Evolutionary conservation across 2,113 vertebrate genomes (phyloP).

Genomic region (Peromyscus leucopus): DNA sequence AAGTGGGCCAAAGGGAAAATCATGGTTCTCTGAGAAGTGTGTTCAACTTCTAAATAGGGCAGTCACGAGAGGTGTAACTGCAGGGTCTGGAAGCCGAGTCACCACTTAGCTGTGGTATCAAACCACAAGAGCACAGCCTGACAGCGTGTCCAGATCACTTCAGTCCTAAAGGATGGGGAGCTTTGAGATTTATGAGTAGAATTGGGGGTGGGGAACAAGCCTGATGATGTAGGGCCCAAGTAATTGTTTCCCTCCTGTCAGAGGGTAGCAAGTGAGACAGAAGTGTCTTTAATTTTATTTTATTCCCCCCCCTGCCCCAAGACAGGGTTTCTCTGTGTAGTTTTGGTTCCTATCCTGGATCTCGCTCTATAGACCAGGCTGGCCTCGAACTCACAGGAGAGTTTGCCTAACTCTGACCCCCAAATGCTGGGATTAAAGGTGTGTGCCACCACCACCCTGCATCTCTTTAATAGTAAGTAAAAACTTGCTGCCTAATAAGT

Average conservation of each 20-base stretch:
- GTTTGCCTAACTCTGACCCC: no score
- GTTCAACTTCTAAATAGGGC: slow-evolving; percentile 78
- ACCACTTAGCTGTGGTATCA: slow-evolving; percentile 72
- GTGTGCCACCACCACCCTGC: no score
- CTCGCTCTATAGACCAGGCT: no score
- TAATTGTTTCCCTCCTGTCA: slow-evolving; percentile 14
- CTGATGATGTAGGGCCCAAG: not conserved
- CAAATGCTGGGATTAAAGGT: no score
- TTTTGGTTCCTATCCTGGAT: no score
- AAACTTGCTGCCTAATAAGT: slow-evolving; percentile 54
- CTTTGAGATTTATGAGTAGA: slow-evolving; percentile 66
- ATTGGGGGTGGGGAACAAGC: not conserved
- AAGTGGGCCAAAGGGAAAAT: slow-evolving; percentile 51
- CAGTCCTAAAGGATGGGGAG: slow-evolving; percentile 3
- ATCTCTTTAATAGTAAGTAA: slow-evolving; percentile 9
- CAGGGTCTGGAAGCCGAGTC: slow-evolving; percentile 70
- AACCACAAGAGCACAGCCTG: slow-evolving; percentile 64
- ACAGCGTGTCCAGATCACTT: slow-evolving; percentile 69
- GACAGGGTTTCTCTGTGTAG: no score
- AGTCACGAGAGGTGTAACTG: slow-evolving; percentile 71
- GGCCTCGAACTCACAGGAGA: no score
- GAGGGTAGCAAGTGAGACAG: slow-evolving; percentile 54
- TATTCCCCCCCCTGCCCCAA: no score
- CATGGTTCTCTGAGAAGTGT: slow-evolving; percentile 57
- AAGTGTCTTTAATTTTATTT: not conserved